Evolutionary conservation across 2,113 vertebrate genomes (phyloP).

Genomic region (Rhinichthys klamathensis): DNA sequence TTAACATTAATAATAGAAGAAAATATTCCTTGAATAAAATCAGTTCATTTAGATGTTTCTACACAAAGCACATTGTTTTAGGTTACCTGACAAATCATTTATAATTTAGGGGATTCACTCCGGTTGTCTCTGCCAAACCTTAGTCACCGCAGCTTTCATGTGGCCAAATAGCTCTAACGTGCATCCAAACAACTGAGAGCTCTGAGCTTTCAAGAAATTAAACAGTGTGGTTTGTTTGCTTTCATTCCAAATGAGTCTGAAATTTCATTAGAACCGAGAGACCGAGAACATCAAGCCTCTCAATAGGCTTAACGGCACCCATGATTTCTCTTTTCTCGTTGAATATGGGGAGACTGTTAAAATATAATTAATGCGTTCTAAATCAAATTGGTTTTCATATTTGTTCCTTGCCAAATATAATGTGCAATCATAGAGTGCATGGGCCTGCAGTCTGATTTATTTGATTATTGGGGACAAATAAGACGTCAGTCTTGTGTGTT

Average conservation of each 20-base stretch:
- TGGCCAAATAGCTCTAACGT: neutral
- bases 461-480: constrained; percentile 36
- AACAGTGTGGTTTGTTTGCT: constrained; percentile 25
- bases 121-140: neutral
- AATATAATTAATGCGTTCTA: constrained; percentile 31
- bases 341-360: constrained; percentile 10
- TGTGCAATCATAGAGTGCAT: constrained; percentile 23
- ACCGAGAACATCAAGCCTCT: neutral
- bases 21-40: neutral
- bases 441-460: constrained; percentile 28
- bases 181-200: constrained; percentile 5
- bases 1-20: neutral
- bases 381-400: constrained; percentile 30
- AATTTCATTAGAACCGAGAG: constrained; percentile 27
- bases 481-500: constrained; percentile 60
- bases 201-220: constrained; percentile 13
- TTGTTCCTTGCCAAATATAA: constrained; percentile 22
- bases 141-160: neutral
- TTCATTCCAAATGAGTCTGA: constrained; percentile 15
- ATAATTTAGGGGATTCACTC: neutral
- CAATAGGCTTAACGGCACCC: neutral
- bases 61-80: neutral
- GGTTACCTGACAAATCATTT: neutral
- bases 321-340: constrained; percentile 1
- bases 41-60: neutral